Percentiles rank a stretch among this genome's conserved stretches.
phyloP scores from a whole-genome alignment of 2,113 vertebrate species.

The Oophaga pumilio region DNA sequence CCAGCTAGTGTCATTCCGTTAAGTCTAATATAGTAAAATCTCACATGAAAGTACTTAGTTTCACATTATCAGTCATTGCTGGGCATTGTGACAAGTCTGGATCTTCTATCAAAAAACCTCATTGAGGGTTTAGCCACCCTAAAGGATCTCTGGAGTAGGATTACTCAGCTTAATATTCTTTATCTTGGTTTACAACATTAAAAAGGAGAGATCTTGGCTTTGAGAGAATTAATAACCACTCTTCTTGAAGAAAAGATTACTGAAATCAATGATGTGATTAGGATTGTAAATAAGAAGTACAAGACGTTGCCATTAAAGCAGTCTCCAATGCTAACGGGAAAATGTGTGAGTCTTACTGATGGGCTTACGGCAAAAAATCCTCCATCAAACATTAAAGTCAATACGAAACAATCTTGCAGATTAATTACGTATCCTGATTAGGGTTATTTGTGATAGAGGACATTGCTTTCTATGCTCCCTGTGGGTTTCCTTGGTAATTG shows the following conservation, averaged over 20 bases:
- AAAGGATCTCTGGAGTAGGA: constrained; percentile 50
- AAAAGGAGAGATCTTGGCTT: constrained; percentile 59
- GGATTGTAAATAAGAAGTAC: constrained; percentile 68
- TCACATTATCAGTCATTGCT: neutral
- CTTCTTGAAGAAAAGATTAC: constrained; percentile 67
- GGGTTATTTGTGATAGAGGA: constrained; percentile 67
- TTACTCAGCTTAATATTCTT: constrained; percentile 67
- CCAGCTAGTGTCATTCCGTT: neutral
- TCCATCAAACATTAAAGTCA: constrained; percentile 60
- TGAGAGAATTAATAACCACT: constrained; percentile 67
- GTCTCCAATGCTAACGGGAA: constrained; percentile 59
- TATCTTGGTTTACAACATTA: constrained; percentile 57
- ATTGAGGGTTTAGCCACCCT: constrained; percentile 38
- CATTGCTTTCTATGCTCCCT: constrained; percentile 59
- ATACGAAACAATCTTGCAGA: constrained; percentile 70
- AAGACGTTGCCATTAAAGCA: constrained; percentile 61
- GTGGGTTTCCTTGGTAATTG: constrained; percentile 52
- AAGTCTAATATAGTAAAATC: constrained; percentile 16
- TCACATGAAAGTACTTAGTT: constrained; percentile 11
- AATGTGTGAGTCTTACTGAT: constrained; percentile 59
- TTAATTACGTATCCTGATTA: constrained; percentile 67
- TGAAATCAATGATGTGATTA: constrained; percentile 70
- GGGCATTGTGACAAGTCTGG: constrained; percentile 46
- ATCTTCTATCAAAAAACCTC: constrained; percentile 21
- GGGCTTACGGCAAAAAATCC: constrained; percentile 61